These are phyloP conservation scores for Xestobium rufovillosum DNA, from an alignment of 2,888 invertebrate species.

Conservation along the genomic window DNA sequence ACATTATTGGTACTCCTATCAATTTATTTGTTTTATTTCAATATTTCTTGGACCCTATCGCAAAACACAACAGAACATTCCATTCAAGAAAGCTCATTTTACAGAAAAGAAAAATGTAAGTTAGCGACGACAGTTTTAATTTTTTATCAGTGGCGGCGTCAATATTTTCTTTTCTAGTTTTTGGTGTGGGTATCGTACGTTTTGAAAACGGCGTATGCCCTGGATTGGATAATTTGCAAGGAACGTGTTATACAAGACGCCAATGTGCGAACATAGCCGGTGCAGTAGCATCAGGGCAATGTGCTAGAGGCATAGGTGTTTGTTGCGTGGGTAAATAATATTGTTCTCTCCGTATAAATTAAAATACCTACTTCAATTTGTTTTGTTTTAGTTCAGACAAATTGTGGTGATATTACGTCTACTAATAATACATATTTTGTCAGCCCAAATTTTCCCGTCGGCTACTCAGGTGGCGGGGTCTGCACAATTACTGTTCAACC, in stretches of 20 bases:
- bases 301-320: slow-evolving; percentile 65
- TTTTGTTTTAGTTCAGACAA: slow-evolving; percentile 53
- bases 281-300: slow-evolving; percentile 65
- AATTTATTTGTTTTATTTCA: background rate
- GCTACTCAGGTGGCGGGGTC: slow-evolving; percentile 58
- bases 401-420: slow-evolving; percentile 55
- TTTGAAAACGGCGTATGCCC: slow-evolving; percentile 66
- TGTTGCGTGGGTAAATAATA: slow-evolving; percentile 71
- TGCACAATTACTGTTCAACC: slow-evolving; percentile 65
- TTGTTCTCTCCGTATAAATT: background rate
- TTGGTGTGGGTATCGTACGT: slow-evolving; percentile 55
- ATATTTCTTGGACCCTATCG: too few species aligned
- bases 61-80: too few species aligned
- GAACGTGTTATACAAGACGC: slow-evolving; percentile 69
- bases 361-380: background rate
- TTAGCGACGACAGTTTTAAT: background rate
- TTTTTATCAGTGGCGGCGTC: background rate
- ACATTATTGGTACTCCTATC: background rate
- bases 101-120: slow-evolving; percentile 1
- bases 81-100: too few species aligned
- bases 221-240: slow-evolving; percentile 57
- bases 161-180: slow-evolving; percentile 18
- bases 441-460: slow-evolving; percentile 65
- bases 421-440: slow-evolving; percentile 77
- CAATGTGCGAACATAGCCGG: slow-evolving; percentile 63